Evolutionary conservation across 30 jellyfish, hydroid and myxozoan species (phyloP).

Genomic region (Chrysaora quinquecirrha): DNA sequence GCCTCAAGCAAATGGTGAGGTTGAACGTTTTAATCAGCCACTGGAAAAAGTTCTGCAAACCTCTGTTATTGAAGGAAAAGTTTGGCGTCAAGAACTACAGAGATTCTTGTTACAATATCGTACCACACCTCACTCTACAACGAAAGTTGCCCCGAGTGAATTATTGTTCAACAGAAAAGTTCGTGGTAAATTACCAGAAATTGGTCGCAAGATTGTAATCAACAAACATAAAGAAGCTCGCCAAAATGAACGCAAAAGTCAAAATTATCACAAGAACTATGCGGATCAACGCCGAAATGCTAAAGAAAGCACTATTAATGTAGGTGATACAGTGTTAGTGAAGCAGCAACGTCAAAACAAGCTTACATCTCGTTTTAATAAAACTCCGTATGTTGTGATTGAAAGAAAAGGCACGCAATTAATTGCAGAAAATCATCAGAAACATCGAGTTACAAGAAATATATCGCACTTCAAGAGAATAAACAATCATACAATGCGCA

Average conservation of each 20-base stretch:
- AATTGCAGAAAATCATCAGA: no score
- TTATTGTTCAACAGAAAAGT: constrained; percentile 7
- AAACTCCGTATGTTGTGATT: no score
- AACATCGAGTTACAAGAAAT: constrained; percentile 46
- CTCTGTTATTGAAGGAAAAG: constrained; percentile 9
- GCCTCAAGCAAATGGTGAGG: constrained; percentile 8
- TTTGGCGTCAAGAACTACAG: constrained; percentile 21
- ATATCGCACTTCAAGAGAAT: constrained; percentile 31
- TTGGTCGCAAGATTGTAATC: not conserved
- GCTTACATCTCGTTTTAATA: no score
- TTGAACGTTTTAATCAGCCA: no score
- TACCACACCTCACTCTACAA: constrained; percentile 14
- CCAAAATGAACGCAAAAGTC: not conserved
- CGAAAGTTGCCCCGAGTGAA: constrained; percentile 18
- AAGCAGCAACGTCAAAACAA: no score
- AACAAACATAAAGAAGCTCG: constrained; percentile 18
- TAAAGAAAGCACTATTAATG: not conserved
- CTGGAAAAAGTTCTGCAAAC: not conserved
- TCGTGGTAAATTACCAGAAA: no score
- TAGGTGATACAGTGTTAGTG: constrained; percentile 10
- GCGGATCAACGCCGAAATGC: constrained; percentile 15
- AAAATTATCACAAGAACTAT: not conserved
- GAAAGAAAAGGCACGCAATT: constrained; percentile 1
- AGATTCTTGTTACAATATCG: constrained; percentile 11
- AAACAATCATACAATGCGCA: not conserved